A percentile compares a stretch with the other conserved stretches of the same genome.
phyloP scores from a whole-genome alignment of 2,797 vertebrate species.

The Acropternis orthonyx region DNA sequence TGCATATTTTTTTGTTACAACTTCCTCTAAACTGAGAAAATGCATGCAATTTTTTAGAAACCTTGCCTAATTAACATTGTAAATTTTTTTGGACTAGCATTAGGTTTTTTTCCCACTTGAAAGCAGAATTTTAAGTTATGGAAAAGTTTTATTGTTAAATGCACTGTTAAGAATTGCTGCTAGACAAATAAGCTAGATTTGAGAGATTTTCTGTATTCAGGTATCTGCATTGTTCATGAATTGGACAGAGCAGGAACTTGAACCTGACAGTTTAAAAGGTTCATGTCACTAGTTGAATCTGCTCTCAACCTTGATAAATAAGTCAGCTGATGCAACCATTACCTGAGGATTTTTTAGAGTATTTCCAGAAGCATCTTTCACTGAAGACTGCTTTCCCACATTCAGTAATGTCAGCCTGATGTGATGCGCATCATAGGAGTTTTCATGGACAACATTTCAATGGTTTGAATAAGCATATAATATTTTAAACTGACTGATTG shows the following conservation, averaged over 20 bases:
- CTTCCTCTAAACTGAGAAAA: not conserved
- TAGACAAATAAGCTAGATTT: not conserved
- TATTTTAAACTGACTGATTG: not conserved
- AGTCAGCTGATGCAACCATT: not conserved
- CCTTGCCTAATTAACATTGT: not conserved
- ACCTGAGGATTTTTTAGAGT: not conserved
- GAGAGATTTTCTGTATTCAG: not conserved
- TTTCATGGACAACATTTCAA: not conserved
- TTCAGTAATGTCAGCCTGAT: not conserved
- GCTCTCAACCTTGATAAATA: not conserved
- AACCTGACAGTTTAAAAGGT: not conserved
- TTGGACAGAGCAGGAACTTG: not conserved
- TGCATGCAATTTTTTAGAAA: not conserved
- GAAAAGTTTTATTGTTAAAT: not conserved
- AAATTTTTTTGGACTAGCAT: not conserved
- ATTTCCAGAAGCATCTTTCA: not conserved
- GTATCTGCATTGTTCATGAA: not conserved
- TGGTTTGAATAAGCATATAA: not conserved
- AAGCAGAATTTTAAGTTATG: conserved; percentile 13
- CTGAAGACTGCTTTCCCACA: not conserved
- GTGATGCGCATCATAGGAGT: not conserved
- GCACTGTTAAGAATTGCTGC: not conserved
- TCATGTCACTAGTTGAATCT: not conserved
- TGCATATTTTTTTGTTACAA: not conserved
- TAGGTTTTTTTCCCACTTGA: not conserved